Conservation (phyloP, 92 coral and sea anemone species). For the Epizoanthus illoricatus region DNA sequence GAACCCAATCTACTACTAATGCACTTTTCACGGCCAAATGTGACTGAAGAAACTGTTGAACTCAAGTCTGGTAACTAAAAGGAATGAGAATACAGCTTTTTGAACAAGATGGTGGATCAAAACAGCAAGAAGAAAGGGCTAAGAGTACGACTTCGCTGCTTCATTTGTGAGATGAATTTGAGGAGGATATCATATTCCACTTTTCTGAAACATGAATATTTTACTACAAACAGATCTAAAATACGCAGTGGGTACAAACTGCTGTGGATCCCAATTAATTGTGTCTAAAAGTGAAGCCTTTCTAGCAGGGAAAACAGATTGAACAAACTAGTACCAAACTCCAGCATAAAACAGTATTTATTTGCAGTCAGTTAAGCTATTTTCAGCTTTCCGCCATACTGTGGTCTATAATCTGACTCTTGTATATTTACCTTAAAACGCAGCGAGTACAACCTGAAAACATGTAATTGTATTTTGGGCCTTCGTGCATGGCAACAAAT, state of each 20-base stretch:
- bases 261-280: neutral
- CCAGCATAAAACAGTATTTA: neutral
- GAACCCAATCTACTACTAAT: neutral
- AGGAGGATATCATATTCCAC: too few relatives aligned
- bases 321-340: constrained; percentile 23
- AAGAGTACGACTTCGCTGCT: neutral
- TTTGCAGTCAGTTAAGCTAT: neutral
- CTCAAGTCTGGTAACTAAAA: neutral
- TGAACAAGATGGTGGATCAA: constrained; percentile 2
- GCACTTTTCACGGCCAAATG: neutral
- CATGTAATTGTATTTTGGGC: neutral
- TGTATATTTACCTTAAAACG: constrained; percentile 15
- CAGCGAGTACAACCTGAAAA: constrained; percentile 4
- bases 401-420: neutral
- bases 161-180: neutral
- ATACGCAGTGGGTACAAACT: neutral
- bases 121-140: neutral
- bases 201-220: neutral
- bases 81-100: too few relatives aligned
- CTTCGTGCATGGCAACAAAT: neutral
- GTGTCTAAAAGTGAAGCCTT: constrained; percentile 9
- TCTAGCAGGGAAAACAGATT: neutral
- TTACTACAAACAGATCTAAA: too few relatives aligned
- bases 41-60: neutral
- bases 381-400: constrained; percentile 20